A percentile compares a stretch with the other conserved stretches of the same genome.
These are phyloP conservation scores for Tangara arthus DNA, from an alignment of 2,797 vertebrate genomes.

Conservation along the genomic window DNA sequence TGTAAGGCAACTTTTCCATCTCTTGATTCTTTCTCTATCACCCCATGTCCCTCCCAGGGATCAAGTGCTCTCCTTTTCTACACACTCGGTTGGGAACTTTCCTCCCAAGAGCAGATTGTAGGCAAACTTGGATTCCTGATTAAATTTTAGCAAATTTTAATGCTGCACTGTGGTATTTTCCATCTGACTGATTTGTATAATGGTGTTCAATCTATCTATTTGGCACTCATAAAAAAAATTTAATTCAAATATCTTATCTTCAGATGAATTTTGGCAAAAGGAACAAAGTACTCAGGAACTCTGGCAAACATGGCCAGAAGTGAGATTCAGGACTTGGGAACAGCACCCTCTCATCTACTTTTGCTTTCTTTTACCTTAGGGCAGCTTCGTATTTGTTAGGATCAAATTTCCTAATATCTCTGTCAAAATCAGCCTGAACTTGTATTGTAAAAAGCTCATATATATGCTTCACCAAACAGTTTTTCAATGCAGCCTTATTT, in stretches of 20 bases:
- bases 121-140: background rate
- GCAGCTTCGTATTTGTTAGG: background rate
- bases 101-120: background rate
- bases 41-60: background rate
- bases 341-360: background rate
- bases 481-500: background rate
- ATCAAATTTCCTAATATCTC: conserved; percentile 13
- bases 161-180: background rate
- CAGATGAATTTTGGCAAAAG: conserved; percentile 44
- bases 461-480: background rate
- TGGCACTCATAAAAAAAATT: background rate
- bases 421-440: conserved; percentile 36
- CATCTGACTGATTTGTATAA: conserved; percentile 30
- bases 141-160: conserved; percentile 18
- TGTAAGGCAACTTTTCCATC: background rate
- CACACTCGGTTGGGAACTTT: background rate
- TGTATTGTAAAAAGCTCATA: background rate
- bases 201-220: conserved; percentile 13
- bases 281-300: conserved; percentile 26
- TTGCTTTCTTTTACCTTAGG: conserved; percentile 17
- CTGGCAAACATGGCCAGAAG: background rate
- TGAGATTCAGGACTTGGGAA: background rate
- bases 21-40: background rate
- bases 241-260: conserved; percentile 13
- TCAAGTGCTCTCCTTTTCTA: background rate